These are phyloP conservation scores for Chondrosia reniformis DNA, from an alignment of 37 sponge, comb jelly and placozoan genomes.

Conservation along the genomic window DNA sequence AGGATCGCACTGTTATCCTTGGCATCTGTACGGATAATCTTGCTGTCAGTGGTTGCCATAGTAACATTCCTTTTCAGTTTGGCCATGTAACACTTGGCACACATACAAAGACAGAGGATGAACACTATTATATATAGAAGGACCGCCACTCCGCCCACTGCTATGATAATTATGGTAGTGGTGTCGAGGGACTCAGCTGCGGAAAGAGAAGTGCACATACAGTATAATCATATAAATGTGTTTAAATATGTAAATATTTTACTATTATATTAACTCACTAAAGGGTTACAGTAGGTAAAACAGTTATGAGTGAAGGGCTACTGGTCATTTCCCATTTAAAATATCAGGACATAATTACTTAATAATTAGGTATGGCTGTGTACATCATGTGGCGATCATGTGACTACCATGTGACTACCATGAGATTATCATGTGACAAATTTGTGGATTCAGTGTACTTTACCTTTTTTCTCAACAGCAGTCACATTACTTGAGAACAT, in stretches of 20 bases:
- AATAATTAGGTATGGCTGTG: too few relatives aligned
- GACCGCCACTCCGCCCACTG: background rate
- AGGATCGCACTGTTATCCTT: constrained; percentile 55
- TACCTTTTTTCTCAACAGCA: too few relatives aligned
- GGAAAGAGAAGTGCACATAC: background rate
- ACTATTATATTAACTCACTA: background rate
- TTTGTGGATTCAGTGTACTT: background rate
- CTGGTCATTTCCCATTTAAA: too few relatives aligned
- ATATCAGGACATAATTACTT: too few relatives aligned
- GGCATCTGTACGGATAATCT: background rate
- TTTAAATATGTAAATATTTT: background rate
- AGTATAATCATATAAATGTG: background rate
- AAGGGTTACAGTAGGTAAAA: too few relatives aligned
- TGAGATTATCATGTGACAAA: background rate
- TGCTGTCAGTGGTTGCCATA: background rate
- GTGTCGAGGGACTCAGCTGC: background rate
- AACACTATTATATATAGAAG: constrained; percentile 15
- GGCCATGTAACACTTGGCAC: background rate
- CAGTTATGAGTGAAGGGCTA: too few relatives aligned
- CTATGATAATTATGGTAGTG: background rate
- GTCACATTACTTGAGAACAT: too few relatives aligned
- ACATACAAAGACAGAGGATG: constrained; percentile 22
- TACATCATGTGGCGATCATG: too few relatives aligned
- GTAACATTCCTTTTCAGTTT: background rate
- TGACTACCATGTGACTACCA: background rate